phyloP scores from a whole-genome alignment of 2,113 vertebrate species.

The human region GRCh38 chr6:19739501-19740000 shows the following conservation, averaged over 20 bases:
- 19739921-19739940: not conserved
- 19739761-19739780: not conserved
- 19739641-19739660: slow-evolving; percentile 65
- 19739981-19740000: not conserved
- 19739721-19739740: slow-evolving; percentile 47
- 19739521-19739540: slow-evolving; percentile 53
- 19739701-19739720: slow-evolving; percentile 30
- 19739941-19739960: not conserved
- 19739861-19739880: not conserved
- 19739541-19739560: slow-evolving; percentile 56
- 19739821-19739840: not conserved
- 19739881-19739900: not conserved
- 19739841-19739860: not conserved
- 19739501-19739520: slow-evolving; percentile 20
- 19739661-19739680: slow-evolving; percentile 42
- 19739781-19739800: not conserved
- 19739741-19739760: slow-evolving; percentile 30
- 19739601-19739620: slow-evolving; percentile 47
- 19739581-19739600: slow-evolving; percentile 67
- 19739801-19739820: not conserved
- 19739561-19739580: slow-evolving; percentile 60
- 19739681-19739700: slow-evolving; percentile 51
- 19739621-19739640: slow-evolving; percentile 46
- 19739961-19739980: not conserved
- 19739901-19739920: not conserved